Evolutionary conservation across 2,888 invertebrate genomes (phyloP).

Genomic region (Drosophila pullipes): DNA sequence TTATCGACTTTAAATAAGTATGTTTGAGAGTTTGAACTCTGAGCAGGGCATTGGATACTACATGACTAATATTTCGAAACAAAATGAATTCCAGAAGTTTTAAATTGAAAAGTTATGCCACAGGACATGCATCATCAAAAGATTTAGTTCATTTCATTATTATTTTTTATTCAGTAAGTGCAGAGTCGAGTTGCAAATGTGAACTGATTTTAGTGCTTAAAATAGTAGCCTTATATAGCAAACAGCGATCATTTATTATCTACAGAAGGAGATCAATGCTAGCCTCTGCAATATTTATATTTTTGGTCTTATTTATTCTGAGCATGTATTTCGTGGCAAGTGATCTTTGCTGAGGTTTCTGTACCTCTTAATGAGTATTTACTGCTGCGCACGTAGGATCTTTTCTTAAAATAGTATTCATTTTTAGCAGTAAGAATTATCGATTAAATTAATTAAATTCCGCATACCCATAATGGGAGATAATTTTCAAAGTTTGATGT

Average conservation of each 20-base stretch:
- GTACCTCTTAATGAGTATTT: background rate
- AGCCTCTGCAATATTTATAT: background rate
- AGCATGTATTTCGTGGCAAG: background rate
- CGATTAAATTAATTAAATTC: too few relatives aligned
- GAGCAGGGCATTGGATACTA: background rate
- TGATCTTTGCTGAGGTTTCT: background rate
- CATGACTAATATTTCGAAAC: background rate
- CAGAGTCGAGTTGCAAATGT: background rate
- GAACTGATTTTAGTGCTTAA: background rate
- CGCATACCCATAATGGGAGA: too few relatives aligned
- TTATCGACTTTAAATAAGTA: background rate
- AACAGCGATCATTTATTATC: background rate
- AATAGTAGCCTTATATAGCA: background rate
- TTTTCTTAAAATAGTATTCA: too few relatives aligned
- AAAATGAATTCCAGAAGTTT: background rate
- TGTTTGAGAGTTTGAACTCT: background rate
- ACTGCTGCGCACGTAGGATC: background rate
- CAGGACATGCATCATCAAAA: background rate
- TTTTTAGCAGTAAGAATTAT: background rate
- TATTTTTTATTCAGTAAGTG: background rate
- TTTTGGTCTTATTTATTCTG: background rate
- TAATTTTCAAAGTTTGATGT: background rate
- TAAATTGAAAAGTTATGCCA: background rate
- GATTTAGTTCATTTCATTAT: background rate
- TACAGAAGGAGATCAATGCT: background rate